Percentiles rank a stretch among this genome's conserved stretches.
Conservation (phyloP, 1,140 invertebrate species). For the Coenobita brevimanus region DNA sequence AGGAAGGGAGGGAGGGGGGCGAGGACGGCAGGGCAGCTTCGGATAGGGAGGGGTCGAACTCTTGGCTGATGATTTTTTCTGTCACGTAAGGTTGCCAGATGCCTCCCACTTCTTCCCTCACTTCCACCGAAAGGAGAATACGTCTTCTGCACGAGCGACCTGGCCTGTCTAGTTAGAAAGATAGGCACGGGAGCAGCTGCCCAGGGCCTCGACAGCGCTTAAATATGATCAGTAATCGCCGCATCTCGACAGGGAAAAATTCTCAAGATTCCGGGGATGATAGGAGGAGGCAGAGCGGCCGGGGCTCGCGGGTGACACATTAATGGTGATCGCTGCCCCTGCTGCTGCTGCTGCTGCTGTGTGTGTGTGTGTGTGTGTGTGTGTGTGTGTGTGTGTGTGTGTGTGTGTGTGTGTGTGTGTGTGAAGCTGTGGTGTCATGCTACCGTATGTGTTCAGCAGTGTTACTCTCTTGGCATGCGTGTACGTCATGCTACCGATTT, state of each 20-base stretch:
- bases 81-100: constrained; percentile 28
- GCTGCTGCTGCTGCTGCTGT: background rate
- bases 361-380: constrained; percentile 5
- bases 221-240: constrained; percentile 30
- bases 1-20: background rate
- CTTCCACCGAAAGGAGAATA: no score
- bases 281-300: background rate
- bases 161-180: no score
- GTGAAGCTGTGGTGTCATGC: no score
- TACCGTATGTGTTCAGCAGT: no score
- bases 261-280: constrained; percentile 38
- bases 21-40: background rate
- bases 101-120: background rate
- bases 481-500: no score
- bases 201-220: constrained; percentile 1
- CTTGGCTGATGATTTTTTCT: constrained; percentile 45
- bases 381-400: constrained; percentile 1
- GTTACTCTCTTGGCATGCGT: no score
- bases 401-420: background rate
- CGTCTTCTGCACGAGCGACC: no score
- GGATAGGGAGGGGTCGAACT: background rate
- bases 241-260: constrained; percentile 37
- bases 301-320: constrained; percentile 25
- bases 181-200: background rate
- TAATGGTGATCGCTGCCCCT: constrained; percentile 24